These are phyloP conservation scores for Seira sanloemensis DNA, from an alignment of 2,888 invertebrate species.

Conservation along the genomic window DNA sequence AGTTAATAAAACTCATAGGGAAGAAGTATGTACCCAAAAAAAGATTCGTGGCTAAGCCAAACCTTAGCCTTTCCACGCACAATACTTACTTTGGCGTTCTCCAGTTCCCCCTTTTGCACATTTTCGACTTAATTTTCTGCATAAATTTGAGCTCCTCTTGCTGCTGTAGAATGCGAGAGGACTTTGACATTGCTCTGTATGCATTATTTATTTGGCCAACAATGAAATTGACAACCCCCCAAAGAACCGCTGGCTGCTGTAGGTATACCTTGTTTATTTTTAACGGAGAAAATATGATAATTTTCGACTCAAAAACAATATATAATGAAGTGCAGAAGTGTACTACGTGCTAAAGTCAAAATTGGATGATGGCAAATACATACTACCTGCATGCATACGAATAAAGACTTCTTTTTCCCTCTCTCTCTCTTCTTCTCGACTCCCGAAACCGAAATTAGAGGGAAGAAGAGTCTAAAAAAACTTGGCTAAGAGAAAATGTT, in stretches of 20 bases:
- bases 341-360: constrained; percentile 14
- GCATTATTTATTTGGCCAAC: constrained; percentile 10
- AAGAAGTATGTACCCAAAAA: too few relatives aligned
- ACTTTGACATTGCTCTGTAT: constrained; percentile 9
- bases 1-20: too few relatives aligned
- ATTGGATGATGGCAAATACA: too few relatives aligned
- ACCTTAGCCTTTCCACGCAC: too few relatives aligned
- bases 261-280: not conserved
- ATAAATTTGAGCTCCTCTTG: not conserved
- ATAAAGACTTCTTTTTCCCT: too few relatives aligned
- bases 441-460: not conserved
- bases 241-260: not conserved
- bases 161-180: too few relatives aligned
- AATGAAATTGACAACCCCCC: constrained; percentile 8
- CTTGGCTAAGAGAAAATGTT: not conserved
- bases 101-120: not conserved
- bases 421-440: not conserved
- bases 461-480: not conserved
- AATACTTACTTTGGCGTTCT: too few relatives aligned
- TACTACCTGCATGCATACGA: too few relatives aligned
- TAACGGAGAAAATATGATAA: constrained; percentile 11
- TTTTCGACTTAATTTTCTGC: not conserved
- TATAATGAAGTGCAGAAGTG: not conserved
- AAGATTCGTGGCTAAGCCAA: too few relatives aligned
- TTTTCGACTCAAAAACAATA: not conserved